Percentiles rank a stretch among this genome's conserved stretches.
Conservation (phyloP, 2,113 vertebrate genomes). For the Paracanthobrama guichenoti region DNA sequence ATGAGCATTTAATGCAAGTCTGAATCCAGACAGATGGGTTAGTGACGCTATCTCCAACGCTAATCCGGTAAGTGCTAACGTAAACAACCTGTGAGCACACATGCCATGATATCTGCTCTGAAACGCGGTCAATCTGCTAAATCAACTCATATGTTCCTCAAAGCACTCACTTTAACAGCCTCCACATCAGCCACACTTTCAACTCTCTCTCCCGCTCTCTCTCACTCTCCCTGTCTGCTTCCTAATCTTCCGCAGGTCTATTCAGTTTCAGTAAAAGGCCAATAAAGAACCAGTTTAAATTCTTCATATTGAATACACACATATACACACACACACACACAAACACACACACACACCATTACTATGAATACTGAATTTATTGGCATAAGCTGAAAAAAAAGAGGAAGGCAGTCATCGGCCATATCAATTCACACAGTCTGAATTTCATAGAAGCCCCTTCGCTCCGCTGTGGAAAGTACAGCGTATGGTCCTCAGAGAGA, state of each 20-base stretch:
- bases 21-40: background rate
- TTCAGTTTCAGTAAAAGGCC: slow-evolving; percentile 11
- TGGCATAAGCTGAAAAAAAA: background rate
- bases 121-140: slow-evolving; percentile 10
- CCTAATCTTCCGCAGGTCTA: background rate
- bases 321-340: background rate
- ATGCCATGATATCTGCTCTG: slow-evolving; percentile 22
- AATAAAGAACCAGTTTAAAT: slow-evolving; percentile 22
- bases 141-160: slow-evolving; percentile 19
- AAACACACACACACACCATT: slow-evolving; percentile 4
- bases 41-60: slow-evolving; percentile 12
- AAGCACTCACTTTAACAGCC: slow-evolving; percentile 15
- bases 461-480: background rate
- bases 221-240: background rate
- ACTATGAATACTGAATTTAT: slow-evolving; percentile 16
- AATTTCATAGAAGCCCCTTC: slow-evolving; percentile 23
- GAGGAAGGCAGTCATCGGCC: background rate
- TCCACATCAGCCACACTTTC: background rate
- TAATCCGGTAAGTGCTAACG: slow-evolving; percentile 5
- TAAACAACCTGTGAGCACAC: slow-evolving; percentile 19
- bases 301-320: slow-evolving; percentile 11
- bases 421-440: background rate
- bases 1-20: background rate
- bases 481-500: slow-evolving; percentile 12
- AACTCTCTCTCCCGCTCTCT: background rate